Evolutionary conservation across 2,113 vertebrate genomes (phyloP).

Genomic region (Thymallus thymallus): DNA sequence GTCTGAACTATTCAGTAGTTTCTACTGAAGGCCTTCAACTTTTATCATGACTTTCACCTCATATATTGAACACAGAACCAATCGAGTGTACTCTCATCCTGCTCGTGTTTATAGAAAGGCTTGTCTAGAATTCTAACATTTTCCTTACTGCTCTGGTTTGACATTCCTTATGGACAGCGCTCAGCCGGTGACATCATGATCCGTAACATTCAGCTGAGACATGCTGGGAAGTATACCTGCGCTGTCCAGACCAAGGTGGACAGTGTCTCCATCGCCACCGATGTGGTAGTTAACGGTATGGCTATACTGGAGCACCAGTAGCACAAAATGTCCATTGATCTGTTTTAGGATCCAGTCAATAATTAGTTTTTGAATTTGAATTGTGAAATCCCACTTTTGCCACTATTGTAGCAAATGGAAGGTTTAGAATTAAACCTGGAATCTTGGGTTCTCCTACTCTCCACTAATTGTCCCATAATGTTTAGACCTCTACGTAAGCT

Average conservation of each 20-base stretch:
- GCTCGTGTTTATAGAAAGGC: not conserved
- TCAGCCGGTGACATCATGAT: constrained; percentile 97
- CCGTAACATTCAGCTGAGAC: constrained; percentile 92
- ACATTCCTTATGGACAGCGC: constrained; percentile 69
- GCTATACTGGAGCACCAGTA: not conserved
- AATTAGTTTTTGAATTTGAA: no score
- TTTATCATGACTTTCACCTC: constrained; percentile 10
- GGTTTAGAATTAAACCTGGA: not conserved
- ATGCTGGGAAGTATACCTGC: constrained; percentile 93
- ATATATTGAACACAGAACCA: constrained; percentile 28
- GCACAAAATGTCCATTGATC: no score
- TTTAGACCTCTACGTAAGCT: not conserved
- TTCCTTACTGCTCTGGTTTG: not conserved
- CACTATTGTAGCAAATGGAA: not conserved
- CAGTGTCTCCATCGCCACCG: constrained; percentile 87
- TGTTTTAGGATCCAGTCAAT: no score
- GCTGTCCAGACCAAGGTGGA: constrained; percentile 91
- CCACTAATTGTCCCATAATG: not conserved
- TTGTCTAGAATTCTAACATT: constrained; percentile 16
- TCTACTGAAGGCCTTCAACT: constrained; percentile 21
- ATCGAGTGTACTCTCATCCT: constrained; percentile 18
- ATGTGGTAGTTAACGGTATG: constrained; percentile 91
- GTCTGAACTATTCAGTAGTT: not conserved
- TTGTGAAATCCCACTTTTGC: not conserved
- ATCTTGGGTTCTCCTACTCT: not conserved